These are phyloP conservation scores for Microctonus aethiopoides DNA, from an alignment of 2,888 invertebrate genomes.

Conservation along the genomic window DNA sequence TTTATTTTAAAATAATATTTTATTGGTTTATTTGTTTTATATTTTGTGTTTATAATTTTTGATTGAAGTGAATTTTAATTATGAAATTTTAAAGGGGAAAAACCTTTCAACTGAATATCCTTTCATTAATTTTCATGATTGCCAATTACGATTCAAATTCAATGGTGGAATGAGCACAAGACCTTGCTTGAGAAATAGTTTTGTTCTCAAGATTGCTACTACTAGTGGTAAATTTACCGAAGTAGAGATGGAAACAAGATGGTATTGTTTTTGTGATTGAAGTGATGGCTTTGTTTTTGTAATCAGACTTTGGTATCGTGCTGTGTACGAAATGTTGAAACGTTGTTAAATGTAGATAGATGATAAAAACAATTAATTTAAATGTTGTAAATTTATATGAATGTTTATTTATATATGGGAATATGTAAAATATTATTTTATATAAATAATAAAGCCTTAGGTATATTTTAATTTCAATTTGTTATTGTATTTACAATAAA, in stretches of 20 bases:
- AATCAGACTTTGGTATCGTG: slow-evolving; percentile 58
- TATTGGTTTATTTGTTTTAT: neutral
- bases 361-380: neutral
- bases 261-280: too few relatives aligned
- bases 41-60: too few relatives aligned
- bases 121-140: neutral
- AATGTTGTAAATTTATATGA: neutral
- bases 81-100: neutral
- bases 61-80: neutral
- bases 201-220: slow-evolving; percentile 6
- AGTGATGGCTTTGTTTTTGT: slow-evolving; percentile 31
- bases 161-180: neutral
- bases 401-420: too few relatives aligned
- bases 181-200: neutral
- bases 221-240: slow-evolving; percentile 22
- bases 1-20: neutral
- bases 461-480: too few relatives aligned
- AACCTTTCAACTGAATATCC: neutral
- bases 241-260: slow-evolving; percentile 26
- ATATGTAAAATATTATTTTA: too few relatives aligned
- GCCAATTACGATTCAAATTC: neutral
- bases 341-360: neutral
- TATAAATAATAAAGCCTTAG: too few relatives aligned
- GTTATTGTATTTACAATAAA: too few relatives aligned
- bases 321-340: slow-evolving; percentile 52